Evolutionary conservation across 92 coral and sea anemone species (phyloP), one percentile per base, ranked within the genome.

Genomic region (Phenganax subtilis): DNA sequence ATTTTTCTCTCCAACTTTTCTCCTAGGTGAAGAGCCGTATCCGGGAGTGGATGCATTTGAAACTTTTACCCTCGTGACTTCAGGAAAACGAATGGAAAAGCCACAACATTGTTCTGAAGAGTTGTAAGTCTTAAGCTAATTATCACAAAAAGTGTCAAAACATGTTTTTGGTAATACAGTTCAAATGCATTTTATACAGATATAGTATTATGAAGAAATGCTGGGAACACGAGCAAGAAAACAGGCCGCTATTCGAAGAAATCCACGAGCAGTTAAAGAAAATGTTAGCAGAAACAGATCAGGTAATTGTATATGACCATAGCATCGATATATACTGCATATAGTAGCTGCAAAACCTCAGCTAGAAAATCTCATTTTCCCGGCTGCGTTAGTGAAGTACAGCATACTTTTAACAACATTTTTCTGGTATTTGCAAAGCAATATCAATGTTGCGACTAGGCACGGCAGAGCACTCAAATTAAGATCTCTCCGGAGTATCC

Each of bases 101-200:
- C 92, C 92, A 15, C 55, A 67, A 57, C 88, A 89, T n/a, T 89
- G 92, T 44, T 86, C 89, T 11, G 87, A 87, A 27, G 85, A 84
- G 56, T 28, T 89, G 92, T 89, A 85, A 84, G 92, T 52, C 25
- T 12, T 14, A 61, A 15, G 5, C 6, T 37, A 20, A 20, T 20
- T 20, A 20, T 20, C 25, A 20, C 25, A 20, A 20, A 20, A 20
- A 20, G 25, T 20, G 25, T 20, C 25, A 20, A 20, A 20, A 20
- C 25, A 20, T 20, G 25, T 20, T 20, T 20, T 20, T 20, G 25
- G 25, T 29, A 7, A 14, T 47, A 10, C 9, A 69, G 29, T 17
- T 17, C 16, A 9, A 44, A 55, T 25, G 30, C 29, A 56, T 75
- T 56, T 29, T 20, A 20, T 20, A 20, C 11, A 78, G 82, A n/a